phyloP scores from a whole-genome alignment of 2,113 vertebrate species.

The Gymnarchus niloticus region DNA sequence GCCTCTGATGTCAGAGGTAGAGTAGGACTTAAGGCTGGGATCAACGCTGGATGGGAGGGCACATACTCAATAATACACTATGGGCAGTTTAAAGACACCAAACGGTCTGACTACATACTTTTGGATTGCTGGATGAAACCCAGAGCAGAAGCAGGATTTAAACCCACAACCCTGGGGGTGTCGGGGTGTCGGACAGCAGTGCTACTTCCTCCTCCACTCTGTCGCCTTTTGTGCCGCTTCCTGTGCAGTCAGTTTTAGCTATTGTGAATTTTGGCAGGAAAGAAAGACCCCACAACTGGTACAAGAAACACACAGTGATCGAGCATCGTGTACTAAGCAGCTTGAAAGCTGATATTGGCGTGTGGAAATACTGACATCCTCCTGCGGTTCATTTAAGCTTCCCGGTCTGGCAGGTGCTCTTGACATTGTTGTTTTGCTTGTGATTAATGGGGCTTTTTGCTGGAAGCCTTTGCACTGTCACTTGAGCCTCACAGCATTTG shows the following conservation, averaged over 20 bases:
- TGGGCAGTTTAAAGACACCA: background rate
- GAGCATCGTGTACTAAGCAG: background rate
- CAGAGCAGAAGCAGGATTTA: background rate
- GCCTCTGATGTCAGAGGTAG: background rate
- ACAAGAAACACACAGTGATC: background rate
- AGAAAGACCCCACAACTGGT: background rate
- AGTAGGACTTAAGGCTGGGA: background rate
- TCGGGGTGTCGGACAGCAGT: too few species aligned
- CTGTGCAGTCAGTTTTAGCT: background rate
- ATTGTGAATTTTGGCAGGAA: background rate
- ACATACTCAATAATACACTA: background rate
- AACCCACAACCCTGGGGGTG: background rate
- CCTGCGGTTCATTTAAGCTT: background rate
- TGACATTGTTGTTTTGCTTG: background rate
- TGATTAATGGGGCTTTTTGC: background rate
- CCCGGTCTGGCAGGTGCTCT: background rate
- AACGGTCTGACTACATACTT: too few species aligned
- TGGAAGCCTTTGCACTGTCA: background rate
- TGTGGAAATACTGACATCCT: background rate
- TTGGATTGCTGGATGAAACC: too few species aligned
- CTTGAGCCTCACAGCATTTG: background rate
- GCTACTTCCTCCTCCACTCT: too few species aligned
- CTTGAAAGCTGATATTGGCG: background rate
- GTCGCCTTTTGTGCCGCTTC: background rate
- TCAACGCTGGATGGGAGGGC: background rate